Evolutionary conservation across 1,140 invertebrate genomes (phyloP).

Genomic region (Forficula auricularia): DNA sequence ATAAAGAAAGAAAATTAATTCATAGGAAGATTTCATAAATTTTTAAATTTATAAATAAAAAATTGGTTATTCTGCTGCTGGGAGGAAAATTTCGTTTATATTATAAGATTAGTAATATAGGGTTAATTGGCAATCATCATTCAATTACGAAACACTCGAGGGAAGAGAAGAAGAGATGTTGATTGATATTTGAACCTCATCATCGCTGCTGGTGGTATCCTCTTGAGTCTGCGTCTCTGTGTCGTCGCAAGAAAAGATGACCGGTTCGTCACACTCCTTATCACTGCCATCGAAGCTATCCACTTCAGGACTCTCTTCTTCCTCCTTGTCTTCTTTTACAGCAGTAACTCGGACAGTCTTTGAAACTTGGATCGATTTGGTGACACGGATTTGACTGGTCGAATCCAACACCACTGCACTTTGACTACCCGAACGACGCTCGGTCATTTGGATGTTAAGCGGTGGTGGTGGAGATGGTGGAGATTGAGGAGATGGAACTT

Average conservation of each 20-base stretch:
- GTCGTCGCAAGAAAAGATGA: conserved; percentile 38
- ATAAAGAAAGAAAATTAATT: too few relatives aligned
- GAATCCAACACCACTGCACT: conserved; percentile 14
- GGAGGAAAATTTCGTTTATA: too few relatives aligned
- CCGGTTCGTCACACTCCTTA: conserved; percentile 42
- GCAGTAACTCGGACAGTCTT: too few relatives aligned
- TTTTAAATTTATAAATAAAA: too few relatives aligned
- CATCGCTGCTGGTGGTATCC: conserved; percentile 21
- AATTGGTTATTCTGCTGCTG: too few relatives aligned
- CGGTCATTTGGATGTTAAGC: conserved; percentile 18
- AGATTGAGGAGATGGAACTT: conserved; percentile 1
- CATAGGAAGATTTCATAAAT: too few relatives aligned
- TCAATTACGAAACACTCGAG: background rate
- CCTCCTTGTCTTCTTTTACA: conserved; percentile 4
- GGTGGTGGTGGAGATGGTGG: conserved; percentile 3
- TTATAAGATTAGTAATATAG: background rate
- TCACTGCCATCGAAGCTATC: conserved; percentile 45
- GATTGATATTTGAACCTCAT: conserved; percentile 16
- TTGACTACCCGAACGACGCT: conserved; percentile 20
- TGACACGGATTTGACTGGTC: background rate
- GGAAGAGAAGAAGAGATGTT: too few relatives aligned
- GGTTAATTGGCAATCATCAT: background rate
- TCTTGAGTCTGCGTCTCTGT: conserved; percentile 16
- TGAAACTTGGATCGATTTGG: background rate
- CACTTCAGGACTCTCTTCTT: conserved; percentile 2